A percentile compares a stretch with the other conserved stretches of the same genome.
Conservation (phyloP, 2,113 vertebrate genomes). For the Cichladusa arquata region DNA sequence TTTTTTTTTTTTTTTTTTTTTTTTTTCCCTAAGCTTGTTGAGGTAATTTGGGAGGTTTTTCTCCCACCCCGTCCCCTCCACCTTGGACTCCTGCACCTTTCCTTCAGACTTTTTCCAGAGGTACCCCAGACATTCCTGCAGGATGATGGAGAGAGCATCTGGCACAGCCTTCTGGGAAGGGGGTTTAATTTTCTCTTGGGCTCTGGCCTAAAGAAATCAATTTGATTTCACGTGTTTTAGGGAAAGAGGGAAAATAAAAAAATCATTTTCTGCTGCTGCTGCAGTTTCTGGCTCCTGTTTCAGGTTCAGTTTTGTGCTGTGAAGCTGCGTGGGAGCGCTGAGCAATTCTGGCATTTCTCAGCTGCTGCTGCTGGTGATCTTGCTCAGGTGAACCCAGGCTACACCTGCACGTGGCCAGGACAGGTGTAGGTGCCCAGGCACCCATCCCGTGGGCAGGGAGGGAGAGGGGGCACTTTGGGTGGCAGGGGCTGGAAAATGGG, state of each 20-base stretch:
- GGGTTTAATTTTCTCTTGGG: neutral
- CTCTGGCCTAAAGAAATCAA: neutral
- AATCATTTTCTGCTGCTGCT: neutral
- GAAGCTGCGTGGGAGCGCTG: accelerated
- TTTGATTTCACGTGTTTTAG: neutral
- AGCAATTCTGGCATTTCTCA: neutral
- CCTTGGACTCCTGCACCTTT: neutral
- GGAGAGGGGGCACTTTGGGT: neutral
- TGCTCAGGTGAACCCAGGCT: neutral
- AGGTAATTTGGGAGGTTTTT: neutral
- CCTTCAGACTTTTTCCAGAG: neutral
- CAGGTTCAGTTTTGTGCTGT: neutral
- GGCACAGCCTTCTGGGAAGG: neutral
- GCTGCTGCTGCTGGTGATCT: accelerated
- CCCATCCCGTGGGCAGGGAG: neutral
- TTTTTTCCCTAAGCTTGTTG: neutral
- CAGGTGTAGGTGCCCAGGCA: neutral
- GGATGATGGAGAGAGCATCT: neutral
- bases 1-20: neutral
- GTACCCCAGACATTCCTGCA: neutral
- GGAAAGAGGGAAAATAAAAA: neutral
- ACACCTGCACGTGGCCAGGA: accelerated
- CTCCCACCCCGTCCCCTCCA: neutral
- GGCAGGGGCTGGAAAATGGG: neutral
- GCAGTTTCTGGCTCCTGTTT: neutral